These are phyloP conservation scores for Willisornis vidua DNA, from an alignment of 2,113 vertebrate genomes.

Conservation along the genomic window DNA sequence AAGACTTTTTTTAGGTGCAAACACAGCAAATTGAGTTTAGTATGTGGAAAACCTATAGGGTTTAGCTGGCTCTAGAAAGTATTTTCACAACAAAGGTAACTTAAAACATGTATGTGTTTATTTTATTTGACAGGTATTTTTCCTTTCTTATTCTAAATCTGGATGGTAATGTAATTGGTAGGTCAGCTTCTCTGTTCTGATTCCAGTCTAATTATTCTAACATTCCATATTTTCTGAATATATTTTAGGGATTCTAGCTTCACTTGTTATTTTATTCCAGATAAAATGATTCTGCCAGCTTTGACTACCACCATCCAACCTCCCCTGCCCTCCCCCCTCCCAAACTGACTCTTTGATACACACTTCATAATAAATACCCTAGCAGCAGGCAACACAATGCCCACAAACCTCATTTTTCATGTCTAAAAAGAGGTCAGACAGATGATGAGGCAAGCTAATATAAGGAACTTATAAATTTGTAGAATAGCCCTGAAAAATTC, in stretches of 20 bases:
- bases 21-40: not conserved
- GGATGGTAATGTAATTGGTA: not conserved
- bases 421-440: not conserved
- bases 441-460: not conserved
- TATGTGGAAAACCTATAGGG: not conserved
- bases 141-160: not conserved
- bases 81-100: not conserved
- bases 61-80: not conserved
- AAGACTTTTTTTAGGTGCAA: not conserved
- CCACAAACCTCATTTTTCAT: not conserved
- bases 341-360: not conserved
- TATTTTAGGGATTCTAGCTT: not conserved
- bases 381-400: not conserved
- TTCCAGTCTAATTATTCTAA: not conserved
- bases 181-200: not conserved
- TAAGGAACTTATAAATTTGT: not conserved
- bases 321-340: fast-evolving
- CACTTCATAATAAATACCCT: not conserved
- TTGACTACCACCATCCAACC: not conserved
- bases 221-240: not conserved
- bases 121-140: not conserved
- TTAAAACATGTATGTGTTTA: not conserved
- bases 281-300: not conserved
- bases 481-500: not conserved
- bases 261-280: not conserved